Conservation (phyloP, 2,888 invertebrate species). For the Tortricodes alternella region DNA sequence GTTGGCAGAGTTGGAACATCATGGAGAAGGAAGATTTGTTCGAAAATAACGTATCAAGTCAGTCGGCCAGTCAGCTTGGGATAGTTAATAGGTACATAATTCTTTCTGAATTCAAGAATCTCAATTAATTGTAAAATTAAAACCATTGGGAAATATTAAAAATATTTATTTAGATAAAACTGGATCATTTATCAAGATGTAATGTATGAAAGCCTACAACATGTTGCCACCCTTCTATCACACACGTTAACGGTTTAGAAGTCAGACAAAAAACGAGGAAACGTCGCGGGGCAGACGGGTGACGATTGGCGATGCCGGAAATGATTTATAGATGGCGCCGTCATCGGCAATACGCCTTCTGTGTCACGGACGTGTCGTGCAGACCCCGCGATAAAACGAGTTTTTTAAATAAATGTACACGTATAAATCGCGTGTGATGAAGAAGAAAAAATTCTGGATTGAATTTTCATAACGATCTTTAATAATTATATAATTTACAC, state of each 20-base stretch:
- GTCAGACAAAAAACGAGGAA: constrained; percentile 80
- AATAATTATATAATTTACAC: too few relatives aligned
- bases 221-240: constrained; percentile 70
- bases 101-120: neutral
- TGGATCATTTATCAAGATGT: constrained; percentile 51
- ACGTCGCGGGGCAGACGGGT: constrained; percentile 61
- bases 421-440: too few relatives aligned
- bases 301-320: constrained; percentile 62
- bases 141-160: neutral
- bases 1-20: too few relatives aligned
- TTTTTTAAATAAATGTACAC: too few relatives aligned
- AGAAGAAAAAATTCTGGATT: too few relatives aligned
- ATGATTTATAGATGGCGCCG: constrained; percentile 79
- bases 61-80: too few relatives aligned
- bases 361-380: constrained; percentile 68
- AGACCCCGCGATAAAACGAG: too few relatives aligned
- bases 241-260: constrained; percentile 59
- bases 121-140: neutral
- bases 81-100: too few relatives aligned
- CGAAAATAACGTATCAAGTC: too few relatives aligned
- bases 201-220: constrained; percentile 53
- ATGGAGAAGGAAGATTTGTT: too few relatives aligned
- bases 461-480: too few relatives aligned
- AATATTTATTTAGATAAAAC: constrained; percentile 30
- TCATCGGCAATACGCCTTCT: constrained; percentile 78